phyloP scores from a whole-genome alignment of 2,888 invertebrate species.

The Lomographa bimaculata region DNA sequence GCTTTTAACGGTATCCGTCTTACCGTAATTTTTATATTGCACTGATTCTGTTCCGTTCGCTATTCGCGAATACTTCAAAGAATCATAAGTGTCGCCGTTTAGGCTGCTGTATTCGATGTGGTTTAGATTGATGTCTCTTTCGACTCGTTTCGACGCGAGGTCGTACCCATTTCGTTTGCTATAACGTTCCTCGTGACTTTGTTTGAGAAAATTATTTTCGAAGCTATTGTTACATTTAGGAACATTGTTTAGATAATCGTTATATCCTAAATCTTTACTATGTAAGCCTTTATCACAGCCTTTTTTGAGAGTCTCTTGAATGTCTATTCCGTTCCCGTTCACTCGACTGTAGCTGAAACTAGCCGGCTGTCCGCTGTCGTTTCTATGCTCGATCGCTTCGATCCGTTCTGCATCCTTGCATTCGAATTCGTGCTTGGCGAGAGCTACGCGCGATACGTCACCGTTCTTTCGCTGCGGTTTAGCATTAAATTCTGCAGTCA shows the following conservation, averaged over 20 bases:
- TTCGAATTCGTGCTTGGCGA: constrained; percentile 74
- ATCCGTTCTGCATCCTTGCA: constrained; percentile 66
- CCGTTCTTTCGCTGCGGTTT: constrained; percentile 61
- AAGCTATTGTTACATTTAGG: constrained; percentile 81
- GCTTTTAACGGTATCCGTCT: constrained; percentile 77
- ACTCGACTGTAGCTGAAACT: constrained; percentile 66
- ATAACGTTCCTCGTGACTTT: constrained; percentile 73
- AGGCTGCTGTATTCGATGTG: constrained; percentile 73
- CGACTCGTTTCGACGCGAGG: constrained; percentile 63
- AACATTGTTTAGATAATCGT: constrained; percentile 78
- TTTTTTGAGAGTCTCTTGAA: constrained; percentile 77
- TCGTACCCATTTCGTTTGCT: constrained; percentile 76
- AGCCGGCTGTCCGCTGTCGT: constrained; percentile 60
- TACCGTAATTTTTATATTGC: constrained; percentile 79
- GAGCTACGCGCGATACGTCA: constrained; percentile 70
- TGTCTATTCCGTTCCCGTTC: constrained; percentile 71
- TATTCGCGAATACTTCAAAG: constrained; percentile 79
- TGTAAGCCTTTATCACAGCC: constrained; percentile 82
- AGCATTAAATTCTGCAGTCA: constrained; percentile 61
- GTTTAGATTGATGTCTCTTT: constrained; percentile 74
- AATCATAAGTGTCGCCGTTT: constrained; percentile 76
- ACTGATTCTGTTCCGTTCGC: constrained; percentile 80
- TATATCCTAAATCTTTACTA: constrained; percentile 74
- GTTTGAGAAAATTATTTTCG: constrained; percentile 78
- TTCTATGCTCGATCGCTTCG: constrained; percentile 58